phyloP scores from a whole-genome alignment of 2,888 invertebrate genomes.

The Corbicula japonica region DNA sequence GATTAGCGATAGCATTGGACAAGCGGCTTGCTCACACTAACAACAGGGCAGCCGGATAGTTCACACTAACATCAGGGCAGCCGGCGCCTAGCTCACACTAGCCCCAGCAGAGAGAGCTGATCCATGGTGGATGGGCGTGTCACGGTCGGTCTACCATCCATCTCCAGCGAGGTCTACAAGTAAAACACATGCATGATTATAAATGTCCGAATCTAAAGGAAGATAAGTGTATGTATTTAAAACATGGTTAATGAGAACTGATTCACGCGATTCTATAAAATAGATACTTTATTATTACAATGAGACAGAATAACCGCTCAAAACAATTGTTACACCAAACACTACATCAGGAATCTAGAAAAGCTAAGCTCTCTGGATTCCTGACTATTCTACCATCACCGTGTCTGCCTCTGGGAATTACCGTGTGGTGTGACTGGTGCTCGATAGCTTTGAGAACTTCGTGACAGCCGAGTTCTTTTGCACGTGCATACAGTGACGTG shows the following conservation, averaged over 20 bases:
- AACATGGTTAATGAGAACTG: not conserved
- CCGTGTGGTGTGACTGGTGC: slow-evolving; percentile 27
- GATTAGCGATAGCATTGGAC: too few species aligned
- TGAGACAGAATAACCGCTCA: not conserved
- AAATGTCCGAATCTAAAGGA: not conserved
- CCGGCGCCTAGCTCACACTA: slow-evolving; percentile 23
- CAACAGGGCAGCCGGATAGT: too few species aligned
- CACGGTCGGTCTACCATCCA: slow-evolving; percentile 47
- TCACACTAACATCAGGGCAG: too few species aligned
- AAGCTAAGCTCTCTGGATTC: too few species aligned
- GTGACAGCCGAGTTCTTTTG: slow-evolving; percentile 44
- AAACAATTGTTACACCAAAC: not conserved
- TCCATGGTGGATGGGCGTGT: slow-evolving; percentile 53
- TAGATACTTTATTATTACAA: not conserved
- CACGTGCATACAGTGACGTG: slow-evolving; percentile 63
- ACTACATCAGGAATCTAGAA: not conserved
- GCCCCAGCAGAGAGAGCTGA: slow-evolving; percentile 55
- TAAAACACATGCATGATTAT: too few species aligned
- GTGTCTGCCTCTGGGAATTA: too few species aligned
- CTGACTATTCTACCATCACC: too few species aligned
- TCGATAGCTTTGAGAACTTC: slow-evolving; percentile 48
- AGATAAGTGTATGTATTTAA: not conserved
- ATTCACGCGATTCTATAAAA: not conserved
- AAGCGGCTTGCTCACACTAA: too few species aligned
- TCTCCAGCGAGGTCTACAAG: slow-evolving; percentile 19